Base-by-base conservation (phyloP, 2,888 invertebrate species). In the Cataglyphis livida region DNA sequence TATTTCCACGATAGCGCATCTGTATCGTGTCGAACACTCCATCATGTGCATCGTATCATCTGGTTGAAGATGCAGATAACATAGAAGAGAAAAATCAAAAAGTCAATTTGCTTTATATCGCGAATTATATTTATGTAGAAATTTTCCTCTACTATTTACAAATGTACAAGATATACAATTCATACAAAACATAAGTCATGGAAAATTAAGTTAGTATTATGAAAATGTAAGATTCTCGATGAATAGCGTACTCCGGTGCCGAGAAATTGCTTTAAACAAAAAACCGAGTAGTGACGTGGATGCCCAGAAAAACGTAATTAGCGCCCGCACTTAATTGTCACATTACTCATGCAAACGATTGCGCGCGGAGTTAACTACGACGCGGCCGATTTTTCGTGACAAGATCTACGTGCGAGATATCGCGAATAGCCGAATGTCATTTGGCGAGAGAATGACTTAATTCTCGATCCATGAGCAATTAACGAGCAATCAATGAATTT, bases 391-490 rank as follows among this genome's bases (percentile, higher is more conserved):
- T 87, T 89, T 89, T 92, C 89, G 90, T 90, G 90, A 91, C 88
- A 78, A 89, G 91, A 92, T 92, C 88, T 85, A 92, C 91, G 91
- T 87, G 90, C 75, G 81, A 76, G 91, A 91, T 91, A 90, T 9
- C 12, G 25, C 85, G 71, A 65, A 28, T 35, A 70, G 71, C 79
- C 65, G 62, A 35, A 64, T 9, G 59, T 44, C 51, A 68, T 71
- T 64, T 28, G 61, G 25, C 15, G 25, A 44, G n/a, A n/a, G 51
- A 35, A 21, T 25, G 28, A 61, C n/a, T 21, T 51, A 35, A 68
- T 62, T 70, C 57, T 44, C 21, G 4, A 75, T 12, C 10, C n/a
- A 7, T 35, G 32, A 64, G 18, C 18, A 32, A 35, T 15, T 54
- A 25, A 78, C 15, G 41, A 51, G n/a, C 44, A 44, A 32, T 32